These are phyloP conservation scores for Conchocele bisecta DNA, from an alignment of 2,888 invertebrate species.

Conservation along the genomic window DNA sequence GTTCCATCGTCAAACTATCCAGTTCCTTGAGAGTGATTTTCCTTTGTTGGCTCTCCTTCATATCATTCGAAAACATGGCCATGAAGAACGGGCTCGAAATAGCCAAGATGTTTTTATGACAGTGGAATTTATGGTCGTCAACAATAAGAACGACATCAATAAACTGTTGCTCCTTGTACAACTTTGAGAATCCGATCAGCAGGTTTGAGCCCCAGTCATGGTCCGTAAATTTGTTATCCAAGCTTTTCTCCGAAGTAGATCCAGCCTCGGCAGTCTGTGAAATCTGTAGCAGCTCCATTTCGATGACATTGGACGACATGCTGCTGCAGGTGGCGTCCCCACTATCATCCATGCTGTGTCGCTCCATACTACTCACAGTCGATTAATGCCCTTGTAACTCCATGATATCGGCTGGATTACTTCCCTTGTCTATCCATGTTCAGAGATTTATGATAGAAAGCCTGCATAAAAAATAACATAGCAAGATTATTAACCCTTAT, in stretches of 20 bases:
- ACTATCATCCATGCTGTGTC: slow-evolving; percentile 6
- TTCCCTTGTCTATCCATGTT: too few species aligned
- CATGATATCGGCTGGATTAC: too few species aligned
- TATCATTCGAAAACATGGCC: slow-evolving; percentile 79
- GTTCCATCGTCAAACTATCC: slow-evolving; percentile 73
- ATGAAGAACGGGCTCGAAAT: slow-evolving; percentile 81
- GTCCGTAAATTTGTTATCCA: slow-evolving; percentile 70
- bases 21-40: slow-evolving; percentile 77
- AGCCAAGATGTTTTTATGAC: slow-evolving; percentile 80
- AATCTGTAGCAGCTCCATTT: slow-evolving; percentile 47
- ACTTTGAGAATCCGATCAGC: slow-evolving; percentile 73
- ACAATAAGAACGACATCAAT: slow-evolving; percentile 77
- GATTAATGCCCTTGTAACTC: too few species aligned
- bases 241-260: slow-evolving; percentile 54
- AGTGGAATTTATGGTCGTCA: slow-evolving; percentile 73
- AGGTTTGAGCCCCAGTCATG: slow-evolving; percentile 71
- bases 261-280: slow-evolving; percentile 66
- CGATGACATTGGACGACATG: slow-evolving; percentile 38
- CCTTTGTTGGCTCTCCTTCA: slow-evolving; percentile 77
- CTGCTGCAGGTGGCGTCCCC: slow-evolving; percentile 14
- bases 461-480: too few species aligned
- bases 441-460: too few species aligned
- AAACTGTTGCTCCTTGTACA: slow-evolving; percentile 78
- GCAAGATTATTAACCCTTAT: too few species aligned
- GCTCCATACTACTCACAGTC: too few species aligned